A percentile compares a stretch with the other conserved stretches of the same genome.
These are phyloP conservation scores for Harpagus bidentatus DNA, from an alignment of 2,113 vertebrate genomes.

Conservation along the genomic window DNA sequence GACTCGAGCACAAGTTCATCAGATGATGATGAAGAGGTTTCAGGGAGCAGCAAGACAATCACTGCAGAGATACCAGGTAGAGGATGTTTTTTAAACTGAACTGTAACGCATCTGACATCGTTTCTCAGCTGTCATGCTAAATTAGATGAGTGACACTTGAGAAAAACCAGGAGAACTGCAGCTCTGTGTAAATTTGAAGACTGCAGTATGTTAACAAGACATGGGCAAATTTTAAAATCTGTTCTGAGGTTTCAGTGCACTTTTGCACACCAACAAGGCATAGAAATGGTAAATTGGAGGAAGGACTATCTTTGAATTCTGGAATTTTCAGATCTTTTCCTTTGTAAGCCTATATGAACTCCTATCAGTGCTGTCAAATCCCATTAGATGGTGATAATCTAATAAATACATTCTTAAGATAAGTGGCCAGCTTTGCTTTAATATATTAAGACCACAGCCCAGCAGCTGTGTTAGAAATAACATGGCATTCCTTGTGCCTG, in stretches of 20 bases:
- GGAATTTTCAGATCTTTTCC: slow-evolving; percentile 53
- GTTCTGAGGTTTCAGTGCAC: slow-evolving; percentile 53
- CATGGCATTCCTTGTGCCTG: background rate
- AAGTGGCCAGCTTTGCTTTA: slow-evolving; percentile 67
- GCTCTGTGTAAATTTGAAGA: slow-evolving; percentile 75
- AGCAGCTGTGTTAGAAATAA: slow-evolving; percentile 35
- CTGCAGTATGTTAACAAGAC: slow-evolving; percentile 68
- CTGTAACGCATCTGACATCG: slow-evolving; percentile 63
- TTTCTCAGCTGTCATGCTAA: slow-evolving; percentile 72
- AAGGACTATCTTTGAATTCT: slow-evolving; percentile 49
- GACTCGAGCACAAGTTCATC: slow-evolving; percentile 93
- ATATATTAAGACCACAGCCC: slow-evolving; percentile 1
- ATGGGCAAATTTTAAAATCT: slow-evolving; percentile 9
- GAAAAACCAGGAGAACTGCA: slow-evolving; percentile 71
- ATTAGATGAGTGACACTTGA: slow-evolving; percentile 73
- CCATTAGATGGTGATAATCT: slow-evolving; percentile 43
- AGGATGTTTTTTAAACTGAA: slow-evolving; percentile 83
- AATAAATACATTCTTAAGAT: slow-evolving; percentile 62
- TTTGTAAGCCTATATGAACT: slow-evolving; percentile 44
- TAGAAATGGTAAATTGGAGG: slow-evolving; percentile 44
- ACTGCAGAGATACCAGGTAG: slow-evolving; percentile 97
- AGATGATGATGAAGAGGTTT: slow-evolving; percentile 86
- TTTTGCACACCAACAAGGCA: slow-evolving; percentile 51
- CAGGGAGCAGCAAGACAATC: slow-evolving; percentile 95
- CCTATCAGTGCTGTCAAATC: slow-evolving; percentile 56